Evolutionary conservation across 2,113 vertebrate genomes (phyloP).

Genomic region (Cephalopterus ornatus): DNA sequence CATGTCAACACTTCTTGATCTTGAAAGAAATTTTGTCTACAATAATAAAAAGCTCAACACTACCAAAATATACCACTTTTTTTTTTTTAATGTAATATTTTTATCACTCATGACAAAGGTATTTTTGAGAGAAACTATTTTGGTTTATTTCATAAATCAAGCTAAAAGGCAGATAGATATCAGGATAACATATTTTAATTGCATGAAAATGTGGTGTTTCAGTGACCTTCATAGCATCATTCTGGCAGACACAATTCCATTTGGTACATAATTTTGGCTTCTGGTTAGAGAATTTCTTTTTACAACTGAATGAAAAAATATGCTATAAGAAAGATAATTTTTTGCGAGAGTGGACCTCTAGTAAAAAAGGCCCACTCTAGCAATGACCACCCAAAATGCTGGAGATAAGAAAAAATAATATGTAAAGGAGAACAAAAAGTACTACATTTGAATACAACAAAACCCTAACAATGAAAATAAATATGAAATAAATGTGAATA

Average conservation of each 20-base stretch:
- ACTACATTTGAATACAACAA: background rate
- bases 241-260: background rate
- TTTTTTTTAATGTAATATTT: background rate
- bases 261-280: background rate
- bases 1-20: background rate
- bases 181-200: background rate
- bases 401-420: background rate
- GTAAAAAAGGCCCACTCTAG: background rate
- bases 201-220: background rate
- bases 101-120: background rate
- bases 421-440: background rate
- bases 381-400: background rate
- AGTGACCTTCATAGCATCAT: background rate
- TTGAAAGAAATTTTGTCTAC: background rate
- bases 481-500: background rate
- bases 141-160: background rate
- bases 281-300: background rate
- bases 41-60: background rate
- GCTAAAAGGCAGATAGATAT: background rate
- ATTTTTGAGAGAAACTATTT: background rate
- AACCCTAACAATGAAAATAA: background rate
- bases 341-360: no score
- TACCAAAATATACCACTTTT: background rate
- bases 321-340: background rate
- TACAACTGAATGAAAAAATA: background rate